These are phyloP conservation scores for Stictocephala bisonia DNA, from an alignment of 2,888 invertebrate species.

Conservation along the genomic window DNA sequence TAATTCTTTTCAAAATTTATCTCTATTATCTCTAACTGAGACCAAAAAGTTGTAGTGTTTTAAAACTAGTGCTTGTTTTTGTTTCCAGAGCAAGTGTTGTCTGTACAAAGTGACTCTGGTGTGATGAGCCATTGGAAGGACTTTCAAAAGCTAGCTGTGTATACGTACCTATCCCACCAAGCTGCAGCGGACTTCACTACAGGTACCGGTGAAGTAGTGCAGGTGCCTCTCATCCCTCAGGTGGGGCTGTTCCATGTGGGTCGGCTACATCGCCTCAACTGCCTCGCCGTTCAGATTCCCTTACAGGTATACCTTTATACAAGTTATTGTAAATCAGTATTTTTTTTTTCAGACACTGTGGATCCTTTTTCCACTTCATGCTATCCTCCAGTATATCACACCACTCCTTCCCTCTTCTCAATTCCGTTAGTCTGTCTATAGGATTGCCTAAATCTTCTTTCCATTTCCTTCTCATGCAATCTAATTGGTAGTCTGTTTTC, in stretches of 20 bases:
- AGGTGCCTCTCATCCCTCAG: slow-evolving; percentile 62
- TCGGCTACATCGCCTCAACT: slow-evolving; percentile 55
- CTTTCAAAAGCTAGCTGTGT: slow-evolving; percentile 61
- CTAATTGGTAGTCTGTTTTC: too few species aligned
- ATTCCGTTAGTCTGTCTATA: too few species aligned
- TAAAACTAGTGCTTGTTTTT: background rate
- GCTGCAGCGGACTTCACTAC: slow-evolving; percentile 59
- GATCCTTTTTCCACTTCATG: too few species aligned
- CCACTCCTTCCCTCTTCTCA: background rate
- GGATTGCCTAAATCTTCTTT: too few species aligned
- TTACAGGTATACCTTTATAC: slow-evolving; percentile 58
- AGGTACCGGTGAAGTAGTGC: slow-evolving; percentile 52
- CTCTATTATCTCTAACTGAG: too few species aligned
- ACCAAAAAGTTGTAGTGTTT: too few species aligned
- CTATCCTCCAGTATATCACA: background rate
- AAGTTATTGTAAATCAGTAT: too few species aligned
- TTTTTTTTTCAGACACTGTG: too few species aligned
- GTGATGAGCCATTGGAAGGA: slow-evolving; percentile 63
- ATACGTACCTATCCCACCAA: slow-evolving; percentile 61
- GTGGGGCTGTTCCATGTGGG: slow-evolving; percentile 60
- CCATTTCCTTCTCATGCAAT: too few species aligned
- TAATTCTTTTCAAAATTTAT: too few species aligned
- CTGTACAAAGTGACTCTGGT: slow-evolving; percentile 61
- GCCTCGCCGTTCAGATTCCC: slow-evolving; percentile 59
- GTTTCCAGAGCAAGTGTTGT: slow-evolving; percentile 55